A percentile compares a stretch with the other conserved stretches of the same genome.
Evolutionary conservation across 35 echinoderm and acorn worm species (phyloP).

Genomic region (Heliocidaris erythrogramma): DNA sequence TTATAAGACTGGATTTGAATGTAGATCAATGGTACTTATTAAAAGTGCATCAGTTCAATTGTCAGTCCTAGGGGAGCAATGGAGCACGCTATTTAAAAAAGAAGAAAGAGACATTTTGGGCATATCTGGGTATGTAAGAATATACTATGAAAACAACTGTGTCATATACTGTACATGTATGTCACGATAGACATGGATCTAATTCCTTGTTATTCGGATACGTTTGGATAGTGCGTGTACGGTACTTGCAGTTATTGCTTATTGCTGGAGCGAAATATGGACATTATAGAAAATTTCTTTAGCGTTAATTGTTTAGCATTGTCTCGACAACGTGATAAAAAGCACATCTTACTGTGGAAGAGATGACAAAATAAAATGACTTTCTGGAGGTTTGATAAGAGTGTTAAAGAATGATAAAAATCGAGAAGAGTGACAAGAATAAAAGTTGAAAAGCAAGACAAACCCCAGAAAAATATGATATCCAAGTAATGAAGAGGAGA

Average conservation of each 20-base stretch:
- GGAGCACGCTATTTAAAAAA: neutral
- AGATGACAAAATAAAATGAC: too few species aligned
- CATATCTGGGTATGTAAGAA: neutral
- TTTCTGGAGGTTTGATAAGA: too few species aligned
- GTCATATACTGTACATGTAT: neutral
- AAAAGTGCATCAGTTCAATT: neutral
- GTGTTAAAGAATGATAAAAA: too few species aligned
- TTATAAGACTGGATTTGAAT: neutral
- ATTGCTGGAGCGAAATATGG: too few species aligned
- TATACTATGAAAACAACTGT: neutral
- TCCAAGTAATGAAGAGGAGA: neutral
- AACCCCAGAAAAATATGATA: neutral
- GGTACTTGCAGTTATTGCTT: too few species aligned
- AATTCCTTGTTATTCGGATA: neutral
- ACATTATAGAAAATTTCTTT: too few species aligned
- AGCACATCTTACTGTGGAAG: too few species aligned
- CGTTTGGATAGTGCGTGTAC: too few species aligned
- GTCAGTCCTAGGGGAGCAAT: neutral
- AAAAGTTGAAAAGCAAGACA: too few species aligned
- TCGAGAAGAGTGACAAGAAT: too few species aligned
- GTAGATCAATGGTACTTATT: conserved; percentile 1
- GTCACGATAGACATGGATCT: neutral
- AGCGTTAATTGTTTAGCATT: too few species aligned
- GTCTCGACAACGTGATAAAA: too few species aligned
- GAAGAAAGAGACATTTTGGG: neutral